Conservation (phyloP, 2,797 vertebrate species). For the Diplodus sargus region DNA sequence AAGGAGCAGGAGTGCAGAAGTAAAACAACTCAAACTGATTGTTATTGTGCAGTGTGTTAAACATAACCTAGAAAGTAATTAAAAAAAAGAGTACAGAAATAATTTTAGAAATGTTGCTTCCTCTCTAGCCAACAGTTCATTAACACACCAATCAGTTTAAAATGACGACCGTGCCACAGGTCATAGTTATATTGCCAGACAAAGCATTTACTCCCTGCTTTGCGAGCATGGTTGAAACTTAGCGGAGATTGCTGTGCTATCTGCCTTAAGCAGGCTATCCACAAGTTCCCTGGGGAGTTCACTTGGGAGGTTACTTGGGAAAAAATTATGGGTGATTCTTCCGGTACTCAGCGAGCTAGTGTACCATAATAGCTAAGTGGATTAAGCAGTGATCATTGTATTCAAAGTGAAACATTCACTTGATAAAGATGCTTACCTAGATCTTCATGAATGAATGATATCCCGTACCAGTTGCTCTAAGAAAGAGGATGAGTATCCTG, state of each 20-base stretch:
- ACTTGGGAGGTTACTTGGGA: too few species aligned
- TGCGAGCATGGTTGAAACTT: background rate
- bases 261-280: background rate
- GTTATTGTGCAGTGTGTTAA: background rate
- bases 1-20: background rate
- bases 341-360: too few species aligned
- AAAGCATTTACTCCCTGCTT: background rate
- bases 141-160: conserved; percentile 16
- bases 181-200: background rate
- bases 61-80: background rate
- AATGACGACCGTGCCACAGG: conserved; percentile 6
- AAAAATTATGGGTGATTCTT: too few species aligned
- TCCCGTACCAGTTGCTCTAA: too few species aligned
- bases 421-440: too few species aligned
- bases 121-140: background rate
- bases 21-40: background rate
- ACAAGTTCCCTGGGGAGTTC: too few species aligned
- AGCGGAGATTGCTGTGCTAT: background rate
- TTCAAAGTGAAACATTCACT: too few species aligned
- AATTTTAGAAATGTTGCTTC: background rate
- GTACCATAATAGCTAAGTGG: too few species aligned
- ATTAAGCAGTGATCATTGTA: too few species aligned
- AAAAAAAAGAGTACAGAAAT: background rate
- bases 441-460: too few species aligned
- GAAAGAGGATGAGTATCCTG: too few species aligned